phyloP scores from a whole-genome alignment of 2,888 invertebrate genomes.

The Gisinianus flammeolus region DNA sequence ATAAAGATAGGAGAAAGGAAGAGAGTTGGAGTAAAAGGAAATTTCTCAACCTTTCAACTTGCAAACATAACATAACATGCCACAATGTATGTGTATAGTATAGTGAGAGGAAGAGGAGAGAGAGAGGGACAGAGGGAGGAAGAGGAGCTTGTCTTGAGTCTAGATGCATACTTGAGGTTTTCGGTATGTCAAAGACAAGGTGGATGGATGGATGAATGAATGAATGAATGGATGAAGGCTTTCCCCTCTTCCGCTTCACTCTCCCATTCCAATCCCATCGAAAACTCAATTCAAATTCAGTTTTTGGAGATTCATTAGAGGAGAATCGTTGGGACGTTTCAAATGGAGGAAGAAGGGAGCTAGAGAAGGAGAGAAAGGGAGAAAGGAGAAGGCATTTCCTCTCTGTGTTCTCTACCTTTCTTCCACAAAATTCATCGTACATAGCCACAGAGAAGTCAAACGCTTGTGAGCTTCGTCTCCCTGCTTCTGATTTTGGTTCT shows the following conservation, averaged over 20 bases:
- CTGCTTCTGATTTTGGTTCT: too few species aligned
- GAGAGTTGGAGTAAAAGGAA: neutral
- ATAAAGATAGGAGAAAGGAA: neutral
- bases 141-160: neutral
- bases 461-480: too few species aligned
- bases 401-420: neutral
- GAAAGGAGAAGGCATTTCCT: neutral
- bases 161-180: neutral
- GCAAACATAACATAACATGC: neutral
- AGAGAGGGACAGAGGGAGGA: too few species aligned
- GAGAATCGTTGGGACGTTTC: neutral
- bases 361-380: neutral
- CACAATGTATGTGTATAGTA: neutral
- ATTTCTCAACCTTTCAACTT: conserved; percentile 22
- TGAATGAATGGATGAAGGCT: neutral
- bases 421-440: too few species aligned
- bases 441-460: too few species aligned
- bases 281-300: conserved; percentile 4
- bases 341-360: too few species aligned
- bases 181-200: conserved; percentile 10
- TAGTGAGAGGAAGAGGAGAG: too few species aligned
- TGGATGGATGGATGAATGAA: conserved; percentile 1
- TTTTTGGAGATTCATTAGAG: conserved; percentile 19
- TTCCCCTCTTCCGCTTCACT: conserved; percentile 22
- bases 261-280: conserved; percentile 15